Evolutionary conservation across 2,888 invertebrate genomes (phyloP).

Genomic region (Kuschelorhynchus macadamiae): DNA sequence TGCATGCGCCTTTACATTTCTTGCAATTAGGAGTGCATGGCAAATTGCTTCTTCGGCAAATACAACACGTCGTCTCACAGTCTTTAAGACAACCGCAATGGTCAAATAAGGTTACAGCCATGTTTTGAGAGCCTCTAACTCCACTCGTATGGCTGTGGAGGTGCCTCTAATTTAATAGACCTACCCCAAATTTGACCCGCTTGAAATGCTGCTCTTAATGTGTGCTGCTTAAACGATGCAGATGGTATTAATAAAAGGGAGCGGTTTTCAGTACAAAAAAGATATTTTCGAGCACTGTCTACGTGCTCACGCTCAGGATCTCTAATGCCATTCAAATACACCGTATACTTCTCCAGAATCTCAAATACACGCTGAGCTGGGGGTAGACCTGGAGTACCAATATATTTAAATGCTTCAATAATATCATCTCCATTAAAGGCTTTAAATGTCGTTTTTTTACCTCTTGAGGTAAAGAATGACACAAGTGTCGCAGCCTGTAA

Average conservation of each 20-base stretch:
- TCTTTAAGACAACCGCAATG: background rate
- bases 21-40: no score
- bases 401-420: background rate
- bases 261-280: no score
- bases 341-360: conserved; percentile 9
- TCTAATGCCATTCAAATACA: background rate
- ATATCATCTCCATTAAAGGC: conserved; percentile 5
- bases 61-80: background rate
- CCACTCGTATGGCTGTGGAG: background rate
- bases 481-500: background rate
- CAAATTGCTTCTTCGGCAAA: background rate
- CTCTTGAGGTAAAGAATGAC: conserved; percentile 3
- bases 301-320: background rate
- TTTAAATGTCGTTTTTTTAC: conserved; percentile 7
- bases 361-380: background rate
- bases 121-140: background rate
- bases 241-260: background rate
- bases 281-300: background rate
- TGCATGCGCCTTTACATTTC: no score
- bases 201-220: background rate
- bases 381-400: background rate
- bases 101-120: background rate
- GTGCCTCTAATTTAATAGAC: background rate
- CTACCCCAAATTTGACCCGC: background rate
- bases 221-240: background rate